Conservation (phyloP, 2,113 vertebrate genomes). For the Myrmophylax atrothorax region DNA sequence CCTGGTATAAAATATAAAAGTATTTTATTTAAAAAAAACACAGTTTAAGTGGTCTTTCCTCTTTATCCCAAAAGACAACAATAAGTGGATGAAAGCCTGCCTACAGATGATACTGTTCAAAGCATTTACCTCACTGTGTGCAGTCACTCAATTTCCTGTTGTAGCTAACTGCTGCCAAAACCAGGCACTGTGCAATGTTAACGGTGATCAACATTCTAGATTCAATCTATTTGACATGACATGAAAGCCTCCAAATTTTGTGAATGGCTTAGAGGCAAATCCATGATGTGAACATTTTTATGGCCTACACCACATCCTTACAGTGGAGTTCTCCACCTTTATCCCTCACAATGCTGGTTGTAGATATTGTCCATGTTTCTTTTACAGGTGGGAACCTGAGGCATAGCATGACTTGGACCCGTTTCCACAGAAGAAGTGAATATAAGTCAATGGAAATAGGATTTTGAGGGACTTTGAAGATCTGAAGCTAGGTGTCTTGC, state of each 20-base stretch:
- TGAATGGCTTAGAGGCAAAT: background rate
- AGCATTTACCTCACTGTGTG: background rate
- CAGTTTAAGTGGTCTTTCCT: background rate
- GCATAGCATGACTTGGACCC: background rate
- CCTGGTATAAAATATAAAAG: background rate
- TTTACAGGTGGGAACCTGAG: background rate
- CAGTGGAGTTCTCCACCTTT: background rate
- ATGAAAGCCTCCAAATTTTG: background rate
- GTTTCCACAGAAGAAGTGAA: background rate
- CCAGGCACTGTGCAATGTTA: background rate
- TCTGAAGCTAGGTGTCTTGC: background rate
- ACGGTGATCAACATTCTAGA: background rate
- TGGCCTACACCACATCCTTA: background rate
- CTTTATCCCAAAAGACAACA: background rate
- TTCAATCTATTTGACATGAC: background rate
- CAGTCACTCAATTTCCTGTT: background rate
- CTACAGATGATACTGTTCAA: background rate
- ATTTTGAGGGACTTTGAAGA: background rate
- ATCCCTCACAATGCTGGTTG: background rate
- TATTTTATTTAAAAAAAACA: fast-evolving
- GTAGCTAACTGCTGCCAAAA: background rate
- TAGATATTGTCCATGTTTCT: background rate
- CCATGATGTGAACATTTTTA: background rate
- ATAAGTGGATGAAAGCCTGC: background rate
- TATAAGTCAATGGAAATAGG: background rate